Conservation (phyloP, 2,797 vertebrate species). For the Trematomus bernacchii region DNA sequence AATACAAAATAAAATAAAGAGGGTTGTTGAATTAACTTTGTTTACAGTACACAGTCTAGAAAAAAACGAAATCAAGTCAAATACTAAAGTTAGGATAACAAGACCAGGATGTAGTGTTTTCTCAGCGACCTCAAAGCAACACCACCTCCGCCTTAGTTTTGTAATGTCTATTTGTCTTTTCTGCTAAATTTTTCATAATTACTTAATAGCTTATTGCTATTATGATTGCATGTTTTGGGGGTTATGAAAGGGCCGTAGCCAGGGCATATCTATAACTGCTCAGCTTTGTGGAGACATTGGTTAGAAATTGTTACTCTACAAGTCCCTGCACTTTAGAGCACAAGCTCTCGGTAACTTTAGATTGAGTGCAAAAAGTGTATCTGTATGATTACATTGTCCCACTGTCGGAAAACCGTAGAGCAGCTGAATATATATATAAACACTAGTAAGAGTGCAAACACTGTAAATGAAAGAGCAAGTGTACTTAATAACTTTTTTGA, state of each 20-base stretch:
- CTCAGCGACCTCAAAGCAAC: not conserved
- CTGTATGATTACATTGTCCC: not conserved
- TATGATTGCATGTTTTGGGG: slow-evolving; percentile 12
- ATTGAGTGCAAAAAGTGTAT: not conserved
- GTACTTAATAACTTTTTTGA: not conserved
- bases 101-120: slow-evolving; percentile 17
- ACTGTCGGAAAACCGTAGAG: not conserved
- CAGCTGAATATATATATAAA: not conserved
- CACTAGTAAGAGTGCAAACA: not conserved
- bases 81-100: not conserved
- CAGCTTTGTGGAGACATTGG: slow-evolving; percentile 3
- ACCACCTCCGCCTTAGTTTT: slow-evolving; percentile 1
- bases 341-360: not conserved
- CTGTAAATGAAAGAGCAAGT: not conserved
- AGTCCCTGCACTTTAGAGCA: not conserved
- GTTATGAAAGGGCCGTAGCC: not conserved
- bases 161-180: slow-evolving; percentile 15
- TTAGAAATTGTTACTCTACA: not conserved
- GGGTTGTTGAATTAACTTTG: not conserved
- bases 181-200: slow-evolving; percentile 19
- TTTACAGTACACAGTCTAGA: not conserved
- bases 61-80: too few species aligned
- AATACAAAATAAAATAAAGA: too few species aligned
- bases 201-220: slow-evolving; percentile 19
- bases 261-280: not conserved